Base-by-base conservation (phyloP, 2,797 vertebrate species). In the Falco berigora region DNA sequence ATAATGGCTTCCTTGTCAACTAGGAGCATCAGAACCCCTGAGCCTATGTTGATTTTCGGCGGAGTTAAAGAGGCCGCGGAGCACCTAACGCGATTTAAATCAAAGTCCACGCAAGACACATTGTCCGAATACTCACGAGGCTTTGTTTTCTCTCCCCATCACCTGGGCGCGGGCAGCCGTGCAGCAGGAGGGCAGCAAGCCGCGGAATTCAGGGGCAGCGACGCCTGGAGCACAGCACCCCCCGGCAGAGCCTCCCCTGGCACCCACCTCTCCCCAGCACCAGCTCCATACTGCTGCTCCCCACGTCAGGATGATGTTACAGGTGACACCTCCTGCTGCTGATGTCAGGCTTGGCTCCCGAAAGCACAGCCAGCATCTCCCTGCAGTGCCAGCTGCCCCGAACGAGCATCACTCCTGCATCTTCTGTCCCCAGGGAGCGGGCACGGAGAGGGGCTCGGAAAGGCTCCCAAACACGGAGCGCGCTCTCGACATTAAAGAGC, bases 271-370 rank as follows among this genome's bases (percentile, higher is more conserved):
- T 84, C 66, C 89, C 88, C 23, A 74, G 66, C 8, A 36, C 84
- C 28, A 88, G 81, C 71, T 96, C 96, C 95, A 94, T 90, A 63
- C 28, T 32, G 81, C 86, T 44, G 86, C 84, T 93, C 92, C 53
- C 94, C 82, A 95, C 97, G 64, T 97, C 96, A 97, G 89, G 95
- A 79, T 96, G 96, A 96, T 73, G 93, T 97, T 97, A 97, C 97
- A 97, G 97, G 97, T 98, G 97, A 84, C 96, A 97, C 90, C 97
- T 97, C 97, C 97, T 21, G 81, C 50, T 76, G 97, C 95, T 96
- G 96, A 96, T 97, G 97, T 62, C 96, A 97, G 92, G 67, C 96
- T 92, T 56, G 0, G 62, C 46, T 88, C 96, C 97, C 97, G 77
- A 86, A 97, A 90, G 77, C 97, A 64, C 92, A 4, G 73, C 72